phyloP scores from a whole-genome alignment of 2,113 vertebrate genomes.

The Crocuta crocuta region DNA sequence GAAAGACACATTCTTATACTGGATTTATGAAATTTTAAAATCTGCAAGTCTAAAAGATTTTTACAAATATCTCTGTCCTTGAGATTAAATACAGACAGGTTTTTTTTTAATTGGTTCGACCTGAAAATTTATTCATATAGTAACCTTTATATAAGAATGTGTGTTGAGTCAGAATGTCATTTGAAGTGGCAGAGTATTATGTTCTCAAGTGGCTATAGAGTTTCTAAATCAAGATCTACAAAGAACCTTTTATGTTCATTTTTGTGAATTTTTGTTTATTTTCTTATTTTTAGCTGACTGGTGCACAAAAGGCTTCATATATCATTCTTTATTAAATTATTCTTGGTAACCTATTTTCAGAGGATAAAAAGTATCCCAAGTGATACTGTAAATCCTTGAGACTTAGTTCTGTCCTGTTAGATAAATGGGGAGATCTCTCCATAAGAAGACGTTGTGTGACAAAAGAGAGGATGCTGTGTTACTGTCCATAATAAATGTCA shows the following conservation, averaged over 20 bases:
- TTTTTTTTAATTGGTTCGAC: neutral
- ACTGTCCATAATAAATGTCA: neutral
- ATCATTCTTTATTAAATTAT: neutral
- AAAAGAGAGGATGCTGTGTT: neutral
- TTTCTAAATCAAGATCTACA: neutral
- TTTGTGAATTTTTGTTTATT: neutral
- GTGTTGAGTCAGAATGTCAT: neutral
- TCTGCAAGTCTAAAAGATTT: neutral
- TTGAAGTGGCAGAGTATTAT: neutral
- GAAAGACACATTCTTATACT: neutral
- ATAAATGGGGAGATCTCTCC: neutral
- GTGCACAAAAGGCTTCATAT: neutral
- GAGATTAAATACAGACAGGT: neutral
- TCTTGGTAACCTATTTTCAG: neutral
- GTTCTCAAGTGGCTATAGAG: neutral
- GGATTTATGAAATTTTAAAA: neutral
- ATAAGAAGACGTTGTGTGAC: neutral
- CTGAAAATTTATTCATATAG: neutral
- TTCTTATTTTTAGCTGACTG: neutral
- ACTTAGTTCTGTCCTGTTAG: neutral
- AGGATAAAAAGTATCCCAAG: neutral
- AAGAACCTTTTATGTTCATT: neutral
- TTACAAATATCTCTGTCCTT: neutral
- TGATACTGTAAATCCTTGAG: neutral
- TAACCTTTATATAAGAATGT: neutral